Base-by-base conservation (phyloP, 2,888 invertebrate genomes). In the Sphaeridia pumilis region DNA sequence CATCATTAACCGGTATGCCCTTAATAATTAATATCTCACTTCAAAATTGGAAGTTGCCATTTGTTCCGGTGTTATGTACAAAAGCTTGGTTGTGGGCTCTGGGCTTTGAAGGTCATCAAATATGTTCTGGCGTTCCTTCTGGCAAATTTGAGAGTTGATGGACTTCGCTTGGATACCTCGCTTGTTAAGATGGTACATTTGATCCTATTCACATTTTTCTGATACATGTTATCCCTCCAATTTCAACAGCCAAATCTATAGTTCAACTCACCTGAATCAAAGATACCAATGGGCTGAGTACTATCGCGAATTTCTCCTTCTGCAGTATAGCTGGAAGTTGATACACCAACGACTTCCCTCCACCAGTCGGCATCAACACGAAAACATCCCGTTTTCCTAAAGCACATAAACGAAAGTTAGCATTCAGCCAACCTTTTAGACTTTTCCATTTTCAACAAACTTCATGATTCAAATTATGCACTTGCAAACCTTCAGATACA, bases 351-450 rank as follows among this genome's bases (percentile, higher is more conserved):
- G 95, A 97, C 74, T 98, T 98, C 35, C 98, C 98, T 34, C 87
- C 86, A 17, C 98, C 98, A 4, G 98, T 99, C 1, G 98, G 98
- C 93, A 98, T 94, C 59, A 89, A 93, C 12, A 98, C 82, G 69
- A 87, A 92, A 1, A 94, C 87, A 81, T 98, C 97, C 66, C 81
- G 77, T 64, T 83, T 79, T 63, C 82, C 88, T 88, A 69, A 58
- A 53, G 48, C 34, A 10, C 31, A 31, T 7, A 14, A 10, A 31
- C 10, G 31, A 10, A 31, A n/a, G n/a, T n/a, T 31, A 31, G 14
- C 31, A 31, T 10, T 31, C 31, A 14, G 7, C 14, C 31, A 31
- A 14, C 31, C 14, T 31, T 14, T 31, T 31, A 10, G 14, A 10
- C 10, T 10, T 14, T 31, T 31, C 31, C 31, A 31, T 31, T n/a